Base-by-base conservation (phyloP, 1,140 invertebrate species). In the Aphaenogaster ashmeadi region DNA sequence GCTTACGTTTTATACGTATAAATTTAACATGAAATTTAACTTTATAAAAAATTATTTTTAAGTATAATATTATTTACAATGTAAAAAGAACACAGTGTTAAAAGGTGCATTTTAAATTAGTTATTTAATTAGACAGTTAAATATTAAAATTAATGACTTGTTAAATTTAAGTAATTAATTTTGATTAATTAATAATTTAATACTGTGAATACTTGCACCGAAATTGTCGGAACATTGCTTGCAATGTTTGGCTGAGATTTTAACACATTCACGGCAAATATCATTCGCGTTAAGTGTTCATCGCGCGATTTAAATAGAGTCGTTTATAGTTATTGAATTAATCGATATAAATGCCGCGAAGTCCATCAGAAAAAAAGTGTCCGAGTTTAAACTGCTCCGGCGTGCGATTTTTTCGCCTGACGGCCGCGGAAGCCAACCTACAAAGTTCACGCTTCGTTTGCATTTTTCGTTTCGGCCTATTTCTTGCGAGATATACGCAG, bases 381-480 rank as follows among this genome's bases (percentile, higher is more conserved):
- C n/a, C 9, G 52, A 74, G 4, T 41, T 83, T 69, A n/a, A 83
- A 74, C 6, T 15, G 21, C 11, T 74, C 18, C 3, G n/a, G 41
- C 21, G 38, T 15, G 52, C 52, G 27, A 83, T 83, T 60, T 83
- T 72, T 83, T 41, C 9, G 27, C 18, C 36, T 11, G 67, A 72
- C 47, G 36, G n/a, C 3, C 44, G 33, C 36, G 52, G 41, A 58
- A 74, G 52, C n/a, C 80, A 7, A 27, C 27, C 27, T 72, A 83
- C 72, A 83, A 83, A 74, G 13, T 83, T 83, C 54, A 38, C 54
- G 80, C 27, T 84, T 62, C 36, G 69, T 84, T 84, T 84, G 54
- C 69, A 75, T 74, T 84, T 84, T 56, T 74, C 69, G 69, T 62
- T 74, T 84, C 44, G 69, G 69, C 69, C 69, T 84, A 75, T 84